phyloP scores from a whole-genome alignment of 2,797 vertebrate species.

The Nyctalus aviator region DNA sequence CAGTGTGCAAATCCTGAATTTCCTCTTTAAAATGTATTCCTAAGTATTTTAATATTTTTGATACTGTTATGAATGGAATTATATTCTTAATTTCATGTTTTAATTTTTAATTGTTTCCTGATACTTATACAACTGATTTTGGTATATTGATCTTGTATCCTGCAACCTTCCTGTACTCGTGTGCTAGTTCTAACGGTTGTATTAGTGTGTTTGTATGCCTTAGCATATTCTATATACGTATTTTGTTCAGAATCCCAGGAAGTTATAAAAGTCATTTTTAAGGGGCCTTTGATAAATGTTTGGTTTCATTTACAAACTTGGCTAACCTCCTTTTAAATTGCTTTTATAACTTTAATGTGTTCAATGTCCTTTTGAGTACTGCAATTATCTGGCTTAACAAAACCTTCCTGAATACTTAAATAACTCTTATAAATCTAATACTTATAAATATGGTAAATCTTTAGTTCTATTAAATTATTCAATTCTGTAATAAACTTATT shows the following conservation, averaged over 20 bases:
- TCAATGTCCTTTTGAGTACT: conserved; percentile 60
- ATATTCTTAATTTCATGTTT: conserved; percentile 37
- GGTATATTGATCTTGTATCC: background rate
- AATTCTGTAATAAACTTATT: conserved; percentile 51
- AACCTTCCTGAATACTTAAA: conserved; percentile 55
- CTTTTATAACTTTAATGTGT: conserved; percentile 62
- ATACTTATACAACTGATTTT: background rate
- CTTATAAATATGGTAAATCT: conserved; percentile 44
- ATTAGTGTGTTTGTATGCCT: background rate
- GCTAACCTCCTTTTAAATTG: conserved; percentile 56
- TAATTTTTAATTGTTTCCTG: background rate
- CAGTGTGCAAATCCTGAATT: background rate
- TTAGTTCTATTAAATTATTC: conserved; percentile 59
- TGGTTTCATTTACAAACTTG: conserved; percentile 53
- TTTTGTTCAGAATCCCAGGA: conserved; percentile 41
- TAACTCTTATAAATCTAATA: conserved; percentile 61
- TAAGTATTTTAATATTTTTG: background rate
- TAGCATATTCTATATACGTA: background rate
- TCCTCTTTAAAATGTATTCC: background rate
- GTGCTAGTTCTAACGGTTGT: background rate
- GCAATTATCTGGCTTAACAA: conserved; percentile 65
- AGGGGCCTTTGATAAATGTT: conserved; percentile 53
- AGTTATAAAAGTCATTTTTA: conserved; percentile 49
- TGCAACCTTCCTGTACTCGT: background rate
- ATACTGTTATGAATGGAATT: background rate